Conservation (phyloP, 1,140 invertebrate genomes). For the Neuroterus valhalla region DNA sequence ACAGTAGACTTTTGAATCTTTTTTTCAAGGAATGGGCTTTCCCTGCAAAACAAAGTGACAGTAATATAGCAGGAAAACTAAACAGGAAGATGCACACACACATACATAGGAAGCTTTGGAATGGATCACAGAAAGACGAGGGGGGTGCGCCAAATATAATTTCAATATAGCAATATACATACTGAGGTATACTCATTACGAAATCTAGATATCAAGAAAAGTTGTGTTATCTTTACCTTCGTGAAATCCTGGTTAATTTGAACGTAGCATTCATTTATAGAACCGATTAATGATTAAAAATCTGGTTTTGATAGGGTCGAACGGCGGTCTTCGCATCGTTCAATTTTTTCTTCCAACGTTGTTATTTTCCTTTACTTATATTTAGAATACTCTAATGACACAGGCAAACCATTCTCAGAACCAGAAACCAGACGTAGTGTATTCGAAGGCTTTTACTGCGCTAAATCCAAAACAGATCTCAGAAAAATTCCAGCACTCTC, state of each 20-base stretch:
- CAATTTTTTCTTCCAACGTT: slow-evolving; percentile 24
- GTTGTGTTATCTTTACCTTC: slow-evolving; percentile 73
- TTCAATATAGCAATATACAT: slow-evolving; percentile 26
- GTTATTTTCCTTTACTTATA: neutral
- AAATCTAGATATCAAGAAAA: slow-evolving; percentile 62
- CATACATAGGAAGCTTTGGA: slow-evolving; percentile 12
- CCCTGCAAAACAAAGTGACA: slow-evolving; percentile 10
- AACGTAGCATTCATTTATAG: slow-evolving; percentile 75
- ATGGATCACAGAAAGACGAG: slow-evolving; percentile 12
- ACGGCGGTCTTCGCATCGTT: slow-evolving; percentile 39
- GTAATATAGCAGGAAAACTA: slow-evolving; percentile 6
- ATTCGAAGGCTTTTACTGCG: no score
- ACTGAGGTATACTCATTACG: slow-evolving; percentile 41
- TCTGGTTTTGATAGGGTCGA: slow-evolving; percentile 59
- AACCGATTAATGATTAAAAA: slow-evolving; percentile 73
- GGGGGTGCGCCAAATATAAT: slow-evolving; percentile 28
- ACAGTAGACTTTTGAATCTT: no score
- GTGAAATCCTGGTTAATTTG: slow-evolving; percentile 75
- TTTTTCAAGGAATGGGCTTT: slow-evolving; percentile 18
- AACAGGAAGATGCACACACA: slow-evolving; percentile 14
- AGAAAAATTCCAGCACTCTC: no score
- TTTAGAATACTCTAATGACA: slow-evolving; percentile 39
- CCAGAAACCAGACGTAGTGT: no score
- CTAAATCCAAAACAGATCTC: no score
- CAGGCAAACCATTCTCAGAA: no score